Conservation (phyloP, 2,888 invertebrate species). For the Callosobruchus maculatus region DNA sequence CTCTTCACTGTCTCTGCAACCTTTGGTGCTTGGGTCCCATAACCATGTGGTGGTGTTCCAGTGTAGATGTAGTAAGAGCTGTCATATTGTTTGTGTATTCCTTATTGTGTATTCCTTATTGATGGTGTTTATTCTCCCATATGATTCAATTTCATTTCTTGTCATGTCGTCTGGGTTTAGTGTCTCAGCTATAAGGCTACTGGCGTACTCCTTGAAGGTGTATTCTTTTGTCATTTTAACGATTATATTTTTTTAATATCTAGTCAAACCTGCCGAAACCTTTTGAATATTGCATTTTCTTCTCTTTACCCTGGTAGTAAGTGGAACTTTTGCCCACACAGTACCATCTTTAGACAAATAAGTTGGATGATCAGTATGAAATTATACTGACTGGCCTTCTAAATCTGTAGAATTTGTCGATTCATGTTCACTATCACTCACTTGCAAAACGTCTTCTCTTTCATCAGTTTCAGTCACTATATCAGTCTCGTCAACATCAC, state of each 20-base stretch:
- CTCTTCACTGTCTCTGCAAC: constrained; percentile 28
- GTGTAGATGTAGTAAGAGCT: constrained; percentile 24
- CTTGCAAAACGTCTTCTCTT: constrained; percentile 13
- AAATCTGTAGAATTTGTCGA: too few relatives aligned
- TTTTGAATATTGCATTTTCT: constrained; percentile 11
- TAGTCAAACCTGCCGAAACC: constrained; percentile 4
- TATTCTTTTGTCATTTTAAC: too few relatives aligned
- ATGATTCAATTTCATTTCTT: too few relatives aligned
- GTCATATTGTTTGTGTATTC: too few relatives aligned
- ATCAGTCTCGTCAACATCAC: constrained; percentile 8
- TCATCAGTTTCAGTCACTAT: constrained; percentile 8
- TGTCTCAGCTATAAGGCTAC: too few relatives aligned
- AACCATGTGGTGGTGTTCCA: constrained; percentile 27
- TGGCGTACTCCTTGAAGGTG: too few relatives aligned
- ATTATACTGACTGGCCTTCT: constrained; percentile 7
- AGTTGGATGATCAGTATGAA: constrained; percentile 12
- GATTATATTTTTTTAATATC: too few relatives aligned
- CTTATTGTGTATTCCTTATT: too few relatives aligned
- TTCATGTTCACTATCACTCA: constrained; percentile 11
- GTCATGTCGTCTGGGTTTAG: too few relatives aligned
- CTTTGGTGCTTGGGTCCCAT: constrained; percentile 31
- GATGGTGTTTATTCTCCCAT: too few relatives aligned
- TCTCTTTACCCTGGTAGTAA: constrained; percentile 12
- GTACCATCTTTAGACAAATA: constrained; percentile 11
- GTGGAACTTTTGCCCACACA: constrained; percentile 11